Base-by-base conservation (phyloP, 2,113 vertebrate genomes). In the Centrocercus urophasianus region DNA sequence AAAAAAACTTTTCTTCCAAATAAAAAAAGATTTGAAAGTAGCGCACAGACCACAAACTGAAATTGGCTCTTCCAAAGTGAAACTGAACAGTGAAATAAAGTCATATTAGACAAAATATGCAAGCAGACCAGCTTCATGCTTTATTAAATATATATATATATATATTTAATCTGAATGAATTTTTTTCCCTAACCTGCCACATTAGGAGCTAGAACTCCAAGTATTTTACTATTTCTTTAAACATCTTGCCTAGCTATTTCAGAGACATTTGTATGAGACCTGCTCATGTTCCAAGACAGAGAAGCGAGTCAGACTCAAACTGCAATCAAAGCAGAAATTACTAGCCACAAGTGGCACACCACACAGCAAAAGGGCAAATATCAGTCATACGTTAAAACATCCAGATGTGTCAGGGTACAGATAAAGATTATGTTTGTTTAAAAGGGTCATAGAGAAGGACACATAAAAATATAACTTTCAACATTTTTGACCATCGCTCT, bases 311-410 rank as follows among this genome's bases (percentile, higher is more conserved):
- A 80, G 28, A 92, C 40, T 70, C 72, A 81, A 93, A 83, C 34
- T 77, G 59, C 38, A 81, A 38, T 56, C 60, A 45, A 86, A 93
- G 73, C 56, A 90, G 73, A 94, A 95, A 80, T 36, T 22, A 40
- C 61, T 54, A 87, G 65, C 60, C 80, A 83, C 76, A 83, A 65
- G 60, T 59, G 56, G 76, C 54, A 90, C 2, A 90, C 50, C n/a
- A 90, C 25, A 83, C 54, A 92, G 75, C 67, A 79, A 90, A 79
- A 56, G 22, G 81, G 45, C 72, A 86, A 88, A 54, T 52, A 92
- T 43, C 76, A 83, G 34, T 0, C 0, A 69, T 12, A 36, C 76
- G 70, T 27, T 70, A 80, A 86, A 93, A 86, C 6, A 92, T 28
- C 18, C 40, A 88, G 40, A 72, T 45, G 50, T 40, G 76, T 77